A percentile compares a stretch with the other conserved stretches of the same genome.
phyloP scores from a whole-genome alignment of 37 sponge, comb jelly and placozoan species.

The Mnemiopsis leidyi region DNA sequence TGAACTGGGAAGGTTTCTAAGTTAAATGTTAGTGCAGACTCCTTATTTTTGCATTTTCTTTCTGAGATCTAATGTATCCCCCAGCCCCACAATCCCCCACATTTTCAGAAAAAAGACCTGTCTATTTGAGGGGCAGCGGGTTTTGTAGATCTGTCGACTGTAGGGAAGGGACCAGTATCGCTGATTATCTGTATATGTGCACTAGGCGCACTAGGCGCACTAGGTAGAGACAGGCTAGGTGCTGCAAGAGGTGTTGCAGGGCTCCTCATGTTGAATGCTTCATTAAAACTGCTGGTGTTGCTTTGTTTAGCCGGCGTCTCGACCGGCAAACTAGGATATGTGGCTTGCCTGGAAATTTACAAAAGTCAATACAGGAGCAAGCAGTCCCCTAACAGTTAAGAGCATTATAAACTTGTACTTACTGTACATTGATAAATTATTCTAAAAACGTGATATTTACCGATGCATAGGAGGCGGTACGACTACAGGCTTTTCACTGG shows the following conservation, averaged over 20 bases:
- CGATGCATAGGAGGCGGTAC: conserved; percentile 28
- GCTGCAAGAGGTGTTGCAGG: conserved; percentile 55
- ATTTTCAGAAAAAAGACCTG: too few species aligned
- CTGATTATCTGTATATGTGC: not conserved
- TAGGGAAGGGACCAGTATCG: not conserved
- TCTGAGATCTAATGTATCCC: too few species aligned
- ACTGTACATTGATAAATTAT: not conserved
- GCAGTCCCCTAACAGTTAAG: too few species aligned
- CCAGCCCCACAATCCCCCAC: too few species aligned
- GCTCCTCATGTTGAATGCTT: conserved; percentile 53
- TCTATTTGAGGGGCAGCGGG: conserved; percentile 37
- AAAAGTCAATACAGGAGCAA: not conserved
- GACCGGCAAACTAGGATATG: not conserved
- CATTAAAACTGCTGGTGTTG: not conserved
- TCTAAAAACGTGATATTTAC: not conserved
- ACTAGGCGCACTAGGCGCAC: not conserved
- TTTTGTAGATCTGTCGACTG: conserved; percentile 65
- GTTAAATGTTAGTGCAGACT: too few species aligned
- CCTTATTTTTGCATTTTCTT: too few species aligned
- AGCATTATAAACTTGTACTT: not conserved
- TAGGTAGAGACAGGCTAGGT: not conserved
- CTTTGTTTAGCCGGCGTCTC: not conserved
- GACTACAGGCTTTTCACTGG: not conserved
- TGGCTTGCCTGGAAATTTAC: not conserved
- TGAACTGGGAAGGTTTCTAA: too few species aligned